Evolutionary conservation across 2,888 invertebrate genomes (phyloP), one percentile per base, ranked within the genome.

Genomic region (Eulithis prunata): DNA sequence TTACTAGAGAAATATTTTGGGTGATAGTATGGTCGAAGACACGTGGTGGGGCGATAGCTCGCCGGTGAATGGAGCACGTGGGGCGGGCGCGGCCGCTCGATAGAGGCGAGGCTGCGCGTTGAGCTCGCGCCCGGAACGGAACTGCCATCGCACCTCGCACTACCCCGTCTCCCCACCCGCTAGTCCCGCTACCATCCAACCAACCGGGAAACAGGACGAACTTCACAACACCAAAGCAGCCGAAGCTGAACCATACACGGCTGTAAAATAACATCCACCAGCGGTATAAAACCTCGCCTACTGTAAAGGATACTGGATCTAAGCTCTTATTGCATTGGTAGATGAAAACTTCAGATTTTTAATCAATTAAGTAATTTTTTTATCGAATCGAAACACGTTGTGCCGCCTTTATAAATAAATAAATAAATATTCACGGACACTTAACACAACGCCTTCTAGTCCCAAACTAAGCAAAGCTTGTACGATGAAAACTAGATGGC

Each of bases 71-170:
- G 88, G 69, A 84, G 75, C 87, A 86, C 86, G 85, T 87, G 85
- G 84, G 64, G 73, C 83, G 87, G 88, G 86, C 82, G 87, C 84
- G 87, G 86, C 78, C 87, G 88, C 80, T 89, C 88, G 83, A 89
- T 89, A 89, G 71, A 70, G 78, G 83, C 86, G 88, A 88, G 88
- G 87, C 88, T 88, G 88, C 88, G 88, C 88, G 79, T 76, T 82
- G 83, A 80, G 85, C 79, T 76, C 76, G 65, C 70, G 77, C 82
- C 85, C 84, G 83, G 82, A 78, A 74, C 84, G 83, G 82, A 78
- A 74, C 74, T 76, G 70, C 79, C 74, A 71, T 43, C 59, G 57
- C 73, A 73, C 57, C 46, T 65, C 70, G 76, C 75, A 57, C 78
- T 68, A 63, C 75, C 72, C 66, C 62, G 64, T 64, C 41, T 41